A percentile compares a stretch with the other conserved stretches of the same genome.
Conservation (phyloP, 2,797 vertebrate species). For the Gastrophryne carolinensis region DNA sequence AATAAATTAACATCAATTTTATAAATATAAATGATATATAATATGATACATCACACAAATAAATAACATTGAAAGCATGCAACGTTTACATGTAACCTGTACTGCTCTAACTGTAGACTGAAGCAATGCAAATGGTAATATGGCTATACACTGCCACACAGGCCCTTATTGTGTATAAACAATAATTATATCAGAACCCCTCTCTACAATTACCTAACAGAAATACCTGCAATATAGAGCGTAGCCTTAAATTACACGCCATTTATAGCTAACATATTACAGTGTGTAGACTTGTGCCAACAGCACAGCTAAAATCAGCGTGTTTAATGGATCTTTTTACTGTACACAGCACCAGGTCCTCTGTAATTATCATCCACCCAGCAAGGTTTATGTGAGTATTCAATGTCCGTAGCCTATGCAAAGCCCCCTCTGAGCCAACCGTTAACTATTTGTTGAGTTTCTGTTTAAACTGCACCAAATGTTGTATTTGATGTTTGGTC, state of each 20-base stretch:
- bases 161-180: slow-evolving; percentile 5
- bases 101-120: no score
- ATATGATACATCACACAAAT: no score
- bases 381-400: neutral
- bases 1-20: no score
- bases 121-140: no score
- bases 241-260: slow-evolving; percentile 3
- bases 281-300: neutral
- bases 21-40: no score
- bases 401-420: neutral
- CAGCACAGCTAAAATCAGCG: slow-evolving; percentile 1
- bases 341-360: neutral
- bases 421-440: neutral
- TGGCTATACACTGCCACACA: no score
- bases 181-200: neutral
- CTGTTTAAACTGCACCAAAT: no score
- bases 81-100: no score
- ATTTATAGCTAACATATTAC: slow-evolving; percentile 11
- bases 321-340: neutral
- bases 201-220: slow-evolving; percentile 2
- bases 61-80: no score
- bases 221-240: neutral
- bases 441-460: neutral
- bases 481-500: no score
- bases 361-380: slow-evolving; percentile 10